Base-by-base conservation (phyloP, 2,797 vertebrate genomes). In the Muscicapa comitata region DNA sequence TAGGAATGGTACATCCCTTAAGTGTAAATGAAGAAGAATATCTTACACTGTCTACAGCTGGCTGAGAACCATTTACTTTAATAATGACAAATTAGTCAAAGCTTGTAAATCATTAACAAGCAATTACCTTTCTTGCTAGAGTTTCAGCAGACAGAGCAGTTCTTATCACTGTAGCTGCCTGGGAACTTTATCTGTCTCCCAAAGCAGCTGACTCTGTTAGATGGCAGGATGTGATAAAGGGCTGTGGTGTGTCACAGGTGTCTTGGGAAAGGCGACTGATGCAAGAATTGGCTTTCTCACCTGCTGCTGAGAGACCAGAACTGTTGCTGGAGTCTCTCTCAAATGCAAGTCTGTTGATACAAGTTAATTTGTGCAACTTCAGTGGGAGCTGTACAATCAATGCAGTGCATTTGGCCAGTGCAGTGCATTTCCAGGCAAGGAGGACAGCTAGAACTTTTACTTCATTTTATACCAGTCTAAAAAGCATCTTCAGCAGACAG, bases 61-160 rank as follows among this genome's bases (percentile, higher is more conserved):
- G 24, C 67, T 62, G 71, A 86, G 81, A 96, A 68, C 71, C 73
- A 84, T 96, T 96, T 94, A 76, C 75, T 91, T 95, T 93, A 94
- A 94, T 87, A 96, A 77, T 62, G 86, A 93, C 84, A 95, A 95
- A 95, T 95, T 94, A 96, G 82, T 84, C 78, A 86, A 95, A 90
- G 67, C 79, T 83, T 94, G 66, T 88, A 96, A 97, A 93, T 97
- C 92, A 96, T 96, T 97, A 95, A 87, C 67, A 85, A 90, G 63
- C 83, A 96, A 95, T 97, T 95, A 95, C 70, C 65, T 86, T 77
- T 17, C 18, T 79, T 90, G 76, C 85, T 93, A 66, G 80, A 88
- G 68, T 96, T 95, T 96, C 90, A 94, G 81, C 85, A 94, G 72
- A 74, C 7, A 0, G n/a, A 31, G 83, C 68, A 95, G 55, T 88